Percentiles rank a stretch among this genome's conserved stretches.
These are phyloP conservation scores for Machimus atricapillus DNA, from an alignment of 2,888 invertebrate genomes.

Conservation along the genomic window DNA sequence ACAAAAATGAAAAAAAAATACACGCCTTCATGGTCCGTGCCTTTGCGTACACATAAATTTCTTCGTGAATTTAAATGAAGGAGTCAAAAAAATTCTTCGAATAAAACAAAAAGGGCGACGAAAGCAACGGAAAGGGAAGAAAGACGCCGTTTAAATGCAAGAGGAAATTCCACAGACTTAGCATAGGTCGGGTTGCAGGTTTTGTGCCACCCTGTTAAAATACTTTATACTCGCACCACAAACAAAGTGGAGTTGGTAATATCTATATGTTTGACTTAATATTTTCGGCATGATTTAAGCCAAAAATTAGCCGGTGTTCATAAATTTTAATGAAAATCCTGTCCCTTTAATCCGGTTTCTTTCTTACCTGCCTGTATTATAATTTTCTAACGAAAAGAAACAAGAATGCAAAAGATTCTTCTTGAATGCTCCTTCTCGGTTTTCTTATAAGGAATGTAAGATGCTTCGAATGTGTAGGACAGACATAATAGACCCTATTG, in stretches of 20 bases:
- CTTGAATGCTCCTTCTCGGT: background rate
- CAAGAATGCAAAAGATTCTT: background rate
- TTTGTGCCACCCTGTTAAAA: background rate
- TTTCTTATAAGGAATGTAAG: background rate
- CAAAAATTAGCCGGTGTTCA: background rate
- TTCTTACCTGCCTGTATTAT: background rate
- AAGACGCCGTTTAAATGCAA: background rate
- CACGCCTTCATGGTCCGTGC: constrained; percentile 18
- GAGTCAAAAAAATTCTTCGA: background rate
- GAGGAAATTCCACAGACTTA: constrained; percentile 5
- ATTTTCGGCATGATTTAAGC: background rate
- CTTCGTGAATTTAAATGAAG: constrained; percentile 1
- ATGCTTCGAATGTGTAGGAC: background rate
- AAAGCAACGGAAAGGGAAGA: background rate
- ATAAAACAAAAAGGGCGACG: background rate
- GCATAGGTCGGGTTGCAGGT: background rate
- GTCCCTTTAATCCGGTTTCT: background rate
- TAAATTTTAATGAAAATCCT: background rate
- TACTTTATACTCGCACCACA: background rate
- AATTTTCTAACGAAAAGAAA: constrained; percentile 19
- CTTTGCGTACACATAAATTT: constrained; percentile 4
- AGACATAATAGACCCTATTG: background rate
- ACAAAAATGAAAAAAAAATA: background rate
- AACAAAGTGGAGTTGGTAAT: background rate
- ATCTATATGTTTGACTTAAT: background rate